Conservation (phyloP, 2,797 vertebrate genomes). For the Buphagus erythrorhynchus region DNA sequence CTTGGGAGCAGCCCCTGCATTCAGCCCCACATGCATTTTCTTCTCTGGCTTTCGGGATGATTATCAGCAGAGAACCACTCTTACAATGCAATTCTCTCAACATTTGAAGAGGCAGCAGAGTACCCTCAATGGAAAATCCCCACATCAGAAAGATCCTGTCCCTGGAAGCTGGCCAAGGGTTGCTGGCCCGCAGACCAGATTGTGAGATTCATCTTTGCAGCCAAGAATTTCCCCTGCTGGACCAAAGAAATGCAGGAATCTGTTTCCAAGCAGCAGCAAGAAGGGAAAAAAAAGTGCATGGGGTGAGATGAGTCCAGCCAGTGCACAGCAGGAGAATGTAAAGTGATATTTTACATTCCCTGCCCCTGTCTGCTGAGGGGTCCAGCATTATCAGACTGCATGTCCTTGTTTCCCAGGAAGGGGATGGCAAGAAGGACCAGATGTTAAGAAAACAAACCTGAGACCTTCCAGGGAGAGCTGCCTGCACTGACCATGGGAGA, state of each 20-base stretch:
- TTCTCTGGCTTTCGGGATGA: background rate
- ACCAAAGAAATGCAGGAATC: constrained; percentile 8
- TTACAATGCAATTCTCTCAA: background rate
- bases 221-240: constrained; percentile 6
- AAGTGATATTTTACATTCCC: background rate
- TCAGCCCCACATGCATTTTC: background rate
- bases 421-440: background rate
- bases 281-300: background rate
- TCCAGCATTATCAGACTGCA: background rate
- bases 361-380: background rate
- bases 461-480: background rate
- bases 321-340: background rate
- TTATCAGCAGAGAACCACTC: background rate
- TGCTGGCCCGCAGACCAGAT: background rate
- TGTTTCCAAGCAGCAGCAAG: background rate
- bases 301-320: background rate
- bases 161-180: background rate
- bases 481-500: background rate
- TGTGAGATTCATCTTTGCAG: background rate
- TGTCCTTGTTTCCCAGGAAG: background rate
- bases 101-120: background rate
- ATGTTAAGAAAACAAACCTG: background rate
- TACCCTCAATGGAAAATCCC: background rate
- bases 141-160: background rate
- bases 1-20: background rate